Conservation (phyloP, 2,797 vertebrate species). For the Melanotaenia parkinsoni region DNA sequence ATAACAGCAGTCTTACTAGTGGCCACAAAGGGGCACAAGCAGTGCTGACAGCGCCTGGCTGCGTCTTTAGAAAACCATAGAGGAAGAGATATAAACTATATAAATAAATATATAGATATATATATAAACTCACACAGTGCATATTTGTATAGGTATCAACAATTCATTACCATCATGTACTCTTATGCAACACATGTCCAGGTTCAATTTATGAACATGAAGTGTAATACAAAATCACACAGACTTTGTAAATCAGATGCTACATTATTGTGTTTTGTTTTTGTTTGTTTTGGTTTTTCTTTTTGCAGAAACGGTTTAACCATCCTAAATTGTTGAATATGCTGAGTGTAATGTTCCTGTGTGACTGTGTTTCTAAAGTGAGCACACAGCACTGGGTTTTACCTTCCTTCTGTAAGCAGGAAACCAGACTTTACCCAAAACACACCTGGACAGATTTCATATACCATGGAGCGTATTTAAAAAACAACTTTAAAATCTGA, state of each 20-base stretch:
- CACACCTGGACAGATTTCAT: conserved; percentile 56
- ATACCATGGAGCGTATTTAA: conserved; percentile 13
- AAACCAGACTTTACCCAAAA: conserved; percentile 48
- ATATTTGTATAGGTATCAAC: conserved; percentile 81
- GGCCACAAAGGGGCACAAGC: conserved; percentile 92
- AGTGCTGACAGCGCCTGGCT: conserved; percentile 95
- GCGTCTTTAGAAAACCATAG: conserved; percentile 92
- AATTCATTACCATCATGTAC: conserved; percentile 77
- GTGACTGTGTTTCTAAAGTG: conserved; percentile 80
- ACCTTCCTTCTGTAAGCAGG: conserved; percentile 48
- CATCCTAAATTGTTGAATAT: conserved; percentile 95
- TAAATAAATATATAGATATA: conserved; percentile 66
- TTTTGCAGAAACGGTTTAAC: conserved; percentile 89
- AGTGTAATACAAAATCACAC: conserved; percentile 77
- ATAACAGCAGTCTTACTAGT: conserved; percentile 92
- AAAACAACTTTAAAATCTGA: not conserved
- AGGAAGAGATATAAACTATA: conserved; percentile 76
- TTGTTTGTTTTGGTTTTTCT: conserved; percentile 27
- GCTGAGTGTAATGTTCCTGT: conserved; percentile 91
- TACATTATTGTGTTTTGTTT: conserved; percentile 79
- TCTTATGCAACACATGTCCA: conserved; percentile 82
- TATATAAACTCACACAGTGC: conserved; percentile 73
- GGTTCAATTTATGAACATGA: conserved; percentile 95
- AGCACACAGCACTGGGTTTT: conserved; percentile 80
- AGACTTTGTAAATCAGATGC: conserved; percentile 91